These are phyloP conservation scores for Dolichopus griseipennis DNA, from an alignment of 2,888 invertebrate genomes.

Conservation along the genomic window DNA sequence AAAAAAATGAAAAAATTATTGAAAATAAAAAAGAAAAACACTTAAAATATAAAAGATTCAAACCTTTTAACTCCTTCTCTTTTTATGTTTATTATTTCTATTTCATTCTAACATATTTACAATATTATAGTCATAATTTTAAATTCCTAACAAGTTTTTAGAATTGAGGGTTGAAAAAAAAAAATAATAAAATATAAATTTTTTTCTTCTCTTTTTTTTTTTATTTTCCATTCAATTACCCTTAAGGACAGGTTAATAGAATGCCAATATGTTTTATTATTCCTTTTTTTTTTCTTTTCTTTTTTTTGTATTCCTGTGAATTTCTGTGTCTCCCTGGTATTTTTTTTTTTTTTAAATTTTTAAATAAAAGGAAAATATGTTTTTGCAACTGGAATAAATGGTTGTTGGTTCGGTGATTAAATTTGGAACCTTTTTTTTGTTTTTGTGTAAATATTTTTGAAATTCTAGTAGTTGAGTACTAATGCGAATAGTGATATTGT, in stretches of 20 bases:
- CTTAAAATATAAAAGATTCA: too few species aligned
- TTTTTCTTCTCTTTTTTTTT: neutral
- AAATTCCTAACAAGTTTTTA: conserved; percentile 2
- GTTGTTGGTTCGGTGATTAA: too few species aligned
- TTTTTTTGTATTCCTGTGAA: neutral
- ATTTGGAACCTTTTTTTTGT: too few species aligned
- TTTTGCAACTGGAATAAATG: neutral
- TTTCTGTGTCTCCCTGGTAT: neutral
- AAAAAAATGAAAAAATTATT: neutral
- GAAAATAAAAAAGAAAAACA: too few species aligned
- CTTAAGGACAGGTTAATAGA: conserved; percentile 6
- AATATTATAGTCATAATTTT: neutral
- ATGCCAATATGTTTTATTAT: conserved; percentile 1
- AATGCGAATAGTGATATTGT: too few species aligned
- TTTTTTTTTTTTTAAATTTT: neutral
- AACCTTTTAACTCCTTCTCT: neutral
- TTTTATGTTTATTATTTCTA: neutral
- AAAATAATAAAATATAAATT: neutral
- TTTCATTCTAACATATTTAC: too few species aligned
- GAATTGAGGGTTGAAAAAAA: neutral
- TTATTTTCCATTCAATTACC: conserved; percentile 6
- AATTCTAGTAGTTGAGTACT: too few species aligned
- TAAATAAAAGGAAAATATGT: neutral
- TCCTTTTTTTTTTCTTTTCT: neutral
- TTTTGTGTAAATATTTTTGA: too few species aligned